Percentiles rank a stretch among this genome's conserved stretches.
Evolutionary conservation across 2,113 vertebrate genomes (phyloP).

Genomic region (Silurus asotus): DNA sequence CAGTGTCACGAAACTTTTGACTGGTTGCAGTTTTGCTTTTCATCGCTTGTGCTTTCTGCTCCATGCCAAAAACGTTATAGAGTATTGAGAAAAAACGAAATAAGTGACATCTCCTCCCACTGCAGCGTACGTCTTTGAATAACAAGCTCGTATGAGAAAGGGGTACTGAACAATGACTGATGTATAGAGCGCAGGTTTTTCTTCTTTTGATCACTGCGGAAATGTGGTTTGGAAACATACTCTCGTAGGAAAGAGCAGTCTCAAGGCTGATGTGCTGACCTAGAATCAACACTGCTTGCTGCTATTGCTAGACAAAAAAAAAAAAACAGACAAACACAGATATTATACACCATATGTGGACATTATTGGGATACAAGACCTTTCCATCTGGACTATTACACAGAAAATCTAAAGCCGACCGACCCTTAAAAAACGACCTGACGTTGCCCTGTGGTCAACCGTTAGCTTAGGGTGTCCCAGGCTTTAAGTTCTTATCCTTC

Average conservation of each 20-base stretch:
- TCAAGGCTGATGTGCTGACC: conserved; percentile 7
- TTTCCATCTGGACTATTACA: no score
- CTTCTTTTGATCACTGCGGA: conserved; percentile 13
- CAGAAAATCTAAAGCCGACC: no score
- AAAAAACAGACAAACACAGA: neutral
- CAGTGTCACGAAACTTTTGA: conserved; percentile 27
- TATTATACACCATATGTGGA: no score
- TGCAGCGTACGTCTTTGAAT: conserved; percentile 41
- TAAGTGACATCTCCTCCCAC: conserved; percentile 39
- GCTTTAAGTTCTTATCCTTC: no score
- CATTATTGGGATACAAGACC: no score
- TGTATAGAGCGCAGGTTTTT: conserved; percentile 20
- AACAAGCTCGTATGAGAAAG: conserved; percentile 25
- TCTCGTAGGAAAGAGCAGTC: conserved; percentile 5
- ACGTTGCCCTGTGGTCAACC: no score
- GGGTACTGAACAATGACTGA: neutral
- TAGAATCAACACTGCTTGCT: conserved; percentile 28
- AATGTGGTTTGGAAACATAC: conserved; percentile 34
- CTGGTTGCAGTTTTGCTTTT: conserved; percentile 5
- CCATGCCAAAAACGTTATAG: conserved; percentile 22
- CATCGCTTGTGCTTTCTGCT: conserved; percentile 26
- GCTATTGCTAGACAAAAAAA: neutral
- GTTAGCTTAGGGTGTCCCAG: no score
- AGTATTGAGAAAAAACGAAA: neutral
- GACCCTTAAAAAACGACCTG: no score